A percentile compares a stretch with the other conserved stretches of the same genome.
These are phyloP conservation scores for Oncorhynchus clarkii DNA, from an alignment of 2,113 vertebrate genomes.

Conservation along the genomic window DNA sequence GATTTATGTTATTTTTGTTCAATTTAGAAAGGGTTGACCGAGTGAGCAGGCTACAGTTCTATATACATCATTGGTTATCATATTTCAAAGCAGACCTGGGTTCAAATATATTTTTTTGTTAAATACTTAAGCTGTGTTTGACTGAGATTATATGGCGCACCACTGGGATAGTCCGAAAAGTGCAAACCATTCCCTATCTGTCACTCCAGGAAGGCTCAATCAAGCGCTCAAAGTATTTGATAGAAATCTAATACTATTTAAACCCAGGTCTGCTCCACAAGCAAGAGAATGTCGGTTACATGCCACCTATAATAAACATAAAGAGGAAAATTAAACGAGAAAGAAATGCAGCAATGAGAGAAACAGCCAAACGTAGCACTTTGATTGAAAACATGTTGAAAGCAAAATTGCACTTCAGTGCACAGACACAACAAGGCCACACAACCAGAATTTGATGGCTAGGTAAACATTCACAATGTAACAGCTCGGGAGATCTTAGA, in stretches of 20 bases:
- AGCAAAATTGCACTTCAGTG: conserved; percentile 31
- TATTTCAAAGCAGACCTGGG: conserved; percentile 4
- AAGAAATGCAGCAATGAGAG: conserved; percentile 11
- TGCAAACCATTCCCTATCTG: too few species aligned
- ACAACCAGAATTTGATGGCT: conserved; percentile 14
- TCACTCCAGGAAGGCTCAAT: too few species aligned
- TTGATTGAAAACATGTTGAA: conserved; percentile 17
- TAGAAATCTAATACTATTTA: too few species aligned
- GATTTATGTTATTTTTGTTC: neutral
- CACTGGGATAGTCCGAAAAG: too few species aligned
- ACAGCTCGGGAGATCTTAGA: conserved; percentile 21
- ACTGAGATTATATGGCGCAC: too few species aligned
- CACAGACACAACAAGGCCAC: conserved; percentile 14
- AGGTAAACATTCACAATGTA: conserved; percentile 29
- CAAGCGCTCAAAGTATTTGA: too few species aligned
- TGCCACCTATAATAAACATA: neutral
- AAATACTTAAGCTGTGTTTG: too few species aligned
- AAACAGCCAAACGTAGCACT: neutral
- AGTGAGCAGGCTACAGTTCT: neutral
- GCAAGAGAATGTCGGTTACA: neutral
- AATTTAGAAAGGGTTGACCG: neutral
- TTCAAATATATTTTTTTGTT: neutral
- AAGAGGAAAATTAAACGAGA: neutral
- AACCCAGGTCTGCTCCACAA: neutral
- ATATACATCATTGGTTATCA: conserved; percentile 8